A percentile compares a stretch with the other conserved stretches of the same genome.
These are phyloP conservation scores for Dipodomys stephensi DNA, from an alignment of 2,113 vertebrate genomes.

Conservation along the genomic window DNA sequence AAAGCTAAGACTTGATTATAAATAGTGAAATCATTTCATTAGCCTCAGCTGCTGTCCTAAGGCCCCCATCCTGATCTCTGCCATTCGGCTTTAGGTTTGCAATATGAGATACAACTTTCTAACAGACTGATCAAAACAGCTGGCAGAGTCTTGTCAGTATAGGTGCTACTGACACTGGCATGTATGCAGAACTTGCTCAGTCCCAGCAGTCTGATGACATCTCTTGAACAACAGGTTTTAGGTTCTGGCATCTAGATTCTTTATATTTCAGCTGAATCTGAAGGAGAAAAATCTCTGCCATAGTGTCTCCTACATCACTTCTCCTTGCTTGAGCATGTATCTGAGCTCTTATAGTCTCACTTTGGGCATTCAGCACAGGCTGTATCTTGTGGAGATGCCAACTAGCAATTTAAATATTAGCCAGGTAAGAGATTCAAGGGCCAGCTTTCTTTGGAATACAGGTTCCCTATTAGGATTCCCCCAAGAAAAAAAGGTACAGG, in stretches of 20 bases:
- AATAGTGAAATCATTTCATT: slow-evolving; percentile 34
- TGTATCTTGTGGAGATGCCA: slow-evolving; percentile 3
- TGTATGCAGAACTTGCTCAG: background rate
- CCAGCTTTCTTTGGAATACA: background rate
- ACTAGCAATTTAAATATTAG: background rate
- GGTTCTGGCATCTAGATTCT: background rate
- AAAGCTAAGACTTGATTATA: slow-evolving; percentile 25
- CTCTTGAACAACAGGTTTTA: slow-evolving; percentile 8
- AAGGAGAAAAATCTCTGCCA: background rate
- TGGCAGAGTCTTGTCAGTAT: background rate
- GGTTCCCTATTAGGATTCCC: background rate
- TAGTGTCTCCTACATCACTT: background rate
- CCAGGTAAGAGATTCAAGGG: background rate
- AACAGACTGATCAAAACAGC: background rate
- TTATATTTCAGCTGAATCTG: background rate
- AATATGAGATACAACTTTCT: background rate
- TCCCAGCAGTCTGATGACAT: background rate
- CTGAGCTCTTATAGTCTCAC: background rate
- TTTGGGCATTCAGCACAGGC: background rate
- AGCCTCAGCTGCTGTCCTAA: slow-evolving; percentile 3
- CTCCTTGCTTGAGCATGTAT: background rate
- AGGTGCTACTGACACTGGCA: background rate
- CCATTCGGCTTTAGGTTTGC: slow-evolving; percentile 6
- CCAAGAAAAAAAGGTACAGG: background rate
- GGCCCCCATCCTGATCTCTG: background rate